Evolutionary conservation across 2,888 invertebrate genomes (phyloP).

Genomic region (Galerucella nymphaeae): DNA sequence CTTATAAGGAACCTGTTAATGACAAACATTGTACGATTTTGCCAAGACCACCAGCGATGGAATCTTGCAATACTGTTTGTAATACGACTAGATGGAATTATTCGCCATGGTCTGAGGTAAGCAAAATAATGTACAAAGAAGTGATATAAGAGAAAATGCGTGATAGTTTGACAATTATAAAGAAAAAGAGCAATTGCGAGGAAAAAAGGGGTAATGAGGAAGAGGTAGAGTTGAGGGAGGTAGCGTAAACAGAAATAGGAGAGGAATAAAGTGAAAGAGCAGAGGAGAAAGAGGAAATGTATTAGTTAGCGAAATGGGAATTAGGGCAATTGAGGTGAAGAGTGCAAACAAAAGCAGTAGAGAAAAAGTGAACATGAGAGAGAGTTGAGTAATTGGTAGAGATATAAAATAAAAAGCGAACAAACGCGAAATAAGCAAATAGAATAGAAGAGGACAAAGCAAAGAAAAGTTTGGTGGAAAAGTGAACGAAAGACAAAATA

Average conservation of each 20-base stretch:
- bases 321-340: no score
- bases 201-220: not conserved
- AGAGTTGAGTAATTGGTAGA: no score
- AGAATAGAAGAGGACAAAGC: no score
- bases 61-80: conserved; percentile 74
- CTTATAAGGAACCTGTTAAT: conserved; percentile 54
- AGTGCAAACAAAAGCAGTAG: not conserved
- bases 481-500: not conserved
- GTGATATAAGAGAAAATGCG: not conserved
- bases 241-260: not conserved
- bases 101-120: conserved; percentile 77
- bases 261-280: no score
- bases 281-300: not conserved
- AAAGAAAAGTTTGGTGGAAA: no score
- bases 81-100: conserved; percentile 76
- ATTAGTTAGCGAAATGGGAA: not conserved
- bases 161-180: not conserved
- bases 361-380: no score
- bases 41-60: conserved; percentile 65
- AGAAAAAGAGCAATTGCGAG: not conserved
- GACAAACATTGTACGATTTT: conserved; percentile 67
- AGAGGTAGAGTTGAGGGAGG: not conserved
- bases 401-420: not conserved
- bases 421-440: not conserved
- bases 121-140: conserved; percentile 35